Base-by-base conservation (phyloP, 2,888 invertebrate species). In the Euspilapteryx auroguttella region DNA sequence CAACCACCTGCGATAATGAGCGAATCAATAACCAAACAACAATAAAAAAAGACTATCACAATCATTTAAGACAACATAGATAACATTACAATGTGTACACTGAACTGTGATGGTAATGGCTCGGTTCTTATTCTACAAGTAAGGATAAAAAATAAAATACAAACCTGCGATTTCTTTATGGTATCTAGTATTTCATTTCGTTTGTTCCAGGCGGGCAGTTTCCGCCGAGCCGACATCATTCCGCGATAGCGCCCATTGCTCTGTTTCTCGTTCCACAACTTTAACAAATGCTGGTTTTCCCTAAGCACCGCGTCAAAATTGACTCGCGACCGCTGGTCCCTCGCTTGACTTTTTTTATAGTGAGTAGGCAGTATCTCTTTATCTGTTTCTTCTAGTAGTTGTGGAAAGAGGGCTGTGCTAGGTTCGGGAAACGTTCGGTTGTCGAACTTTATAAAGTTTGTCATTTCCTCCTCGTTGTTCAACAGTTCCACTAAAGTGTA, bases 201-300 rank as follows among this genome's bases (percentile, higher is more conserved):
- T 47, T 83, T 82, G 11, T 69, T 61, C 82, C 87, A 90, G 0
- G 89, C 89, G 0, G 90, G 90, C 28, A 91, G 56, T 41, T 80
- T 79, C 44, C 73, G 78, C 33, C 90, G 68, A 0, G 49, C 52
- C 4, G 78, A 62, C 45, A 86, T 68, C 82, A 89, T 84, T 53
- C 79, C 82, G 32, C 76, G 68, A 47, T 87, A 90, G 34, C 77
- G 79, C 27, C 76, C 63, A 41, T 82, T 81, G 10, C 71, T 77
- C 17, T 73, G 63, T 40, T 83, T 86, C 7, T 80, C 79, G 12
- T 64, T 46, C 55, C 83, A 89, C 41, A 77, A 77, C 32, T 79
- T 78, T 17, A 80, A 75, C 34, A 90, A 77, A 20, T 75, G 73
- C 15, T 62, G 68, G 56, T 90, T 83, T 37, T 86, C 83, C 34